Percentiles rank a stretch among this genome's conserved stretches.
These are phyloP conservation scores for Lepeophtheirus salmonis DNA, from an alignment of 1,140 invertebrate species.

Conservation along the genomic window DNA sequence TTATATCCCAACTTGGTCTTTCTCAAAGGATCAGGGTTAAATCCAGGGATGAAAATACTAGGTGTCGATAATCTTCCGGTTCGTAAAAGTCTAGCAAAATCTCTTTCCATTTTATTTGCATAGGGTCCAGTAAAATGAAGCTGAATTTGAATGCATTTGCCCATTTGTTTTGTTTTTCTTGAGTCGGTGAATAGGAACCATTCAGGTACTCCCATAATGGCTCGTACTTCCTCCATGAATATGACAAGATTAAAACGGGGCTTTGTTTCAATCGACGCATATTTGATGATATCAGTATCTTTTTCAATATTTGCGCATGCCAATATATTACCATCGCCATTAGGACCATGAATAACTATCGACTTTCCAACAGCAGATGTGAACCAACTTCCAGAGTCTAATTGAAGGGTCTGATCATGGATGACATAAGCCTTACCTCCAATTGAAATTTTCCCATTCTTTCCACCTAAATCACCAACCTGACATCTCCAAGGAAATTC, in stretches of 20 bases:
- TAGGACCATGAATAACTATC: conserved; percentile 58
- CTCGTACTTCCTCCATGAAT: conserved; percentile 60
- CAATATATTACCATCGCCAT: conserved; percentile 45
- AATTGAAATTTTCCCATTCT: conserved; percentile 61
- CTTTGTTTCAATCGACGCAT: conserved; percentile 62
- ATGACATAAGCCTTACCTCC: conserved; percentile 55
- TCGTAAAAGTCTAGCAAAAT: conserved; percentile 50
- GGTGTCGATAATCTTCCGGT: conserved; percentile 49
- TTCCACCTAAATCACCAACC: conserved; percentile 70
- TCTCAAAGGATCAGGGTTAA: conserved; percentile 38
- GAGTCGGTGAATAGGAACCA: conserved; percentile 73
- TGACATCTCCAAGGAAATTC: conserved; percentile 73
- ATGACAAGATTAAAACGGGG: conserved; percentile 67
- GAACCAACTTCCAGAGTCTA: conserved; percentile 33
- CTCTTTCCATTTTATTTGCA: conserved; percentile 50
- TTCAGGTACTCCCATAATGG: conserved; percentile 61
- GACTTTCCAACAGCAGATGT: conserved; percentile 49
- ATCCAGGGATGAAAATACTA: conserved; percentile 55
- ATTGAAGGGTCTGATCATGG: conserved; percentile 65
- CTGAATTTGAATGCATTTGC: conserved; percentile 64
- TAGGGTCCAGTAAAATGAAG: conserved; percentile 63
- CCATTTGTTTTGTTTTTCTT: conserved; percentile 49
- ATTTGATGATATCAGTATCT: conserved; percentile 74
- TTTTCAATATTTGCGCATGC: conserved; percentile 79
- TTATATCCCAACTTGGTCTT: conserved; percentile 22